These are phyloP conservation scores for Lichenostomus cassidix DNA, from an alignment of 2,113 vertebrate genomes.

Conservation along the genomic window DNA sequence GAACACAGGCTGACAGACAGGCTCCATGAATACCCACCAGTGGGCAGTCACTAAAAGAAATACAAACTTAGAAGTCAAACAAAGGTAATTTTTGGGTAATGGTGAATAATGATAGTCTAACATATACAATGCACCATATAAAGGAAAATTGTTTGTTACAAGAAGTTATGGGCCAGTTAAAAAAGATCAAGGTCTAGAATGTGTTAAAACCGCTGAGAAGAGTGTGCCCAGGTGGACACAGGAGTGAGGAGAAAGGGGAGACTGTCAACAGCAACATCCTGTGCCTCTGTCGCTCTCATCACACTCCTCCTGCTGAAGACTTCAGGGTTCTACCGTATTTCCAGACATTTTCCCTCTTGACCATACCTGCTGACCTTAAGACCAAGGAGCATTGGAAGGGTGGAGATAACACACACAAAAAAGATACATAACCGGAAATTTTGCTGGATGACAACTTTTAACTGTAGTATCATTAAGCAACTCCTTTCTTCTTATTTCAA, in stretches of 20 bases:
- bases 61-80: neutral
- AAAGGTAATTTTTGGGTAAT: neutral
- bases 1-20: neutral
- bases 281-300: neutral
- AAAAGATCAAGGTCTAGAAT: neutral
- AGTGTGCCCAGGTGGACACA: neutral
- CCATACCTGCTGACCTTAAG: neutral
- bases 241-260: neutral
- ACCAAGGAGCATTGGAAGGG: neutral
- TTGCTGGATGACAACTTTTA: neutral
- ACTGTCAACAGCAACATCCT: neutral
- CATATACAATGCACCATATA: neutral
- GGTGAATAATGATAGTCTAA: neutral
- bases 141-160: neutral
- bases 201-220: neutral
- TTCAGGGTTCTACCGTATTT: neutral
- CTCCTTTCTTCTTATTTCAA: neutral
- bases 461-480: neutral
- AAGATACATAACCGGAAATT: neutral
- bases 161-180: neutral
- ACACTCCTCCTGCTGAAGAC: neutral
- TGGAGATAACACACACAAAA: neutral
- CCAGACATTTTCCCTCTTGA: neutral
- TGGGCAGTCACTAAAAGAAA: neutral
- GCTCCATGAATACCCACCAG: neutral